Conservation (phyloP, 1,140 invertebrate genomes). For the Brevipalpus yothersi region DNA sequence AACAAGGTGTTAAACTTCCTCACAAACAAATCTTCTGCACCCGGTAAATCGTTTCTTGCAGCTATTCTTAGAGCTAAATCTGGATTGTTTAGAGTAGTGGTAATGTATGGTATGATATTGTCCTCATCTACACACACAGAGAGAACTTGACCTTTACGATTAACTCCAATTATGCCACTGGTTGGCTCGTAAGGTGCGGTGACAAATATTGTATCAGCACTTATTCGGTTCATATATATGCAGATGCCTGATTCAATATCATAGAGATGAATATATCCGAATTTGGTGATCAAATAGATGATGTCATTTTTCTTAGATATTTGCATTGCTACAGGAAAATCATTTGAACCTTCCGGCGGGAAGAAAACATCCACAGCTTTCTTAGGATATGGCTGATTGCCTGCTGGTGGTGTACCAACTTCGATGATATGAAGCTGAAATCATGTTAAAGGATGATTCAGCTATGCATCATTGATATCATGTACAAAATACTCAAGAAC, state of each 20-base stretch:
- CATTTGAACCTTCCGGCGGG: constrained; percentile 85
- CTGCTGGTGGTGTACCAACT: constrained; percentile 77
- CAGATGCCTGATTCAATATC: constrained; percentile 95
- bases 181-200: constrained; percentile 87
- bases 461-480: no score
- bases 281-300: constrained; percentile 96
- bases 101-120: constrained; percentile 92
- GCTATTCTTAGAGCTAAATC: constrained; percentile 88
- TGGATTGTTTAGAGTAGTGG: constrained; percentile 80
- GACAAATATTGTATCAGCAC: constrained; percentile 95
- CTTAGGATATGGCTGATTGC: constrained; percentile 88
- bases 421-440: constrained; percentile 76
- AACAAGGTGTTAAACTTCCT: constrained; percentile 93
- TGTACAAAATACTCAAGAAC: no score
- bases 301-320: constrained; percentile 85
- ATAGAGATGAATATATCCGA: constrained; percentile 97
- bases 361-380: constrained; percentile 98
- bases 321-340: constrained; percentile 99
- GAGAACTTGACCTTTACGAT: constrained; percentile 89
- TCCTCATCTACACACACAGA: constrained; percentile 96
- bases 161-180: constrained; percentile 95
- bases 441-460: no score
- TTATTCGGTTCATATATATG: constrained; percentile 99
- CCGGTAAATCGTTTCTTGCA: constrained; percentile 80
- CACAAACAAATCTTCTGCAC: constrained; percentile 92